Evolutionary conservation across 2,888 invertebrate species (phyloP).

Genomic region (Archips xylosteana): DNA sequence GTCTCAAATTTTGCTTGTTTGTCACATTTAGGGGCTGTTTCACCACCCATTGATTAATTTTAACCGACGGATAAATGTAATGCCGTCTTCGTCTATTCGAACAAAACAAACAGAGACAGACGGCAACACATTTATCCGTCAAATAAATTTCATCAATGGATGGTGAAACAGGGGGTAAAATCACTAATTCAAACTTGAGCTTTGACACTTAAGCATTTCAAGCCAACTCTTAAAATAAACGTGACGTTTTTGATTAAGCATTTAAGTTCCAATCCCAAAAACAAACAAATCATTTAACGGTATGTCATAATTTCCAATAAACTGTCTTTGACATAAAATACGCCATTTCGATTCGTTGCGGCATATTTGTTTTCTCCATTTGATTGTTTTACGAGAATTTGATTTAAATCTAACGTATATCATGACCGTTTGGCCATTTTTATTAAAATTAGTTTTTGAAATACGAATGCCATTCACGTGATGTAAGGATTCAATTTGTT

Average conservation of each 20-base stretch:
- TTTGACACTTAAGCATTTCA: not conserved
- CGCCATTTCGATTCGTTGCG: constrained; percentile 24
- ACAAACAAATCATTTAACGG: constrained; percentile 37
- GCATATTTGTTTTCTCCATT: constrained; percentile 29
- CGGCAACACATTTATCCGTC: too few species aligned
- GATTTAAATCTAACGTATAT: constrained; percentile 30
- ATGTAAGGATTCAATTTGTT: constrained; percentile 29
- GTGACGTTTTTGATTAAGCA: constrained; percentile 11
- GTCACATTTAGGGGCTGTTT: too few species aligned
- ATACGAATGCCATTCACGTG: constrained; percentile 28
- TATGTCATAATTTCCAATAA: constrained; percentile 33
- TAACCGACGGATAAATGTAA: too few species aligned
- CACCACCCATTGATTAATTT: too few species aligned
- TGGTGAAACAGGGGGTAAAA: too few species aligned
- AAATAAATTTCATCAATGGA: too few species aligned
- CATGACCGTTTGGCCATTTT: constrained; percentile 21
- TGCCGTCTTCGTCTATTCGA: too few species aligned
- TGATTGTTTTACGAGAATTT: constrained; percentile 37
- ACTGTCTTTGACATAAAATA: not conserved
- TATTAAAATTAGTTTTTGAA: constrained; percentile 23
- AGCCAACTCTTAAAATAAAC: not conserved
- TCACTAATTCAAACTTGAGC: not conserved
- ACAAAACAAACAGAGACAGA: too few species aligned
- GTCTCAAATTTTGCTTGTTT: not conserved
- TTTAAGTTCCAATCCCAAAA: constrained; percentile 15